A percentile compares a stretch with the other conserved stretches of the same genome.
phyloP scores from a whole-genome alignment of 2,888 invertebrate species.

The Apamea anceps region DNA sequence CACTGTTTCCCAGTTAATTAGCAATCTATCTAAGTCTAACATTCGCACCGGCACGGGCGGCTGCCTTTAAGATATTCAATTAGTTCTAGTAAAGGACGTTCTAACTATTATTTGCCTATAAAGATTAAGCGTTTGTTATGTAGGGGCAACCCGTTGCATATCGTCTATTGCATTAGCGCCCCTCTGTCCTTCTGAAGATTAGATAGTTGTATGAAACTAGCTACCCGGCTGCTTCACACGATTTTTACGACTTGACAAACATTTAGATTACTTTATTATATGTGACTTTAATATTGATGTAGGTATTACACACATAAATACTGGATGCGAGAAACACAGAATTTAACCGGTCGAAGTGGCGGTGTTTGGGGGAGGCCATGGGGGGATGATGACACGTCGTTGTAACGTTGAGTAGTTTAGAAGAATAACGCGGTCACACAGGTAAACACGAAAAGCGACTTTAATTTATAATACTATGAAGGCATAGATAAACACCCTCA shows the following conservation, averaged over 20 bases:
- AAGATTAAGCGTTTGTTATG: not conserved
- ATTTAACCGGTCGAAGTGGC: not conserved
- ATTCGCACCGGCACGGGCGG: slow-evolving; percentile 14
- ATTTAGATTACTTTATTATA: not conserved
- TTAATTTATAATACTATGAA: not conserved
- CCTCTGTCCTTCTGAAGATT: not conserved
- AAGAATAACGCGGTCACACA: not conserved
- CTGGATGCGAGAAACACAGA: not conserved
- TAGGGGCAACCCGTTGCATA: too few species aligned
- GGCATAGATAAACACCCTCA: not conserved
- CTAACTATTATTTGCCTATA: slow-evolving; percentile 13
- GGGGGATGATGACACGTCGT: too few species aligned
- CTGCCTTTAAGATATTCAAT: slow-evolving; percentile 30
- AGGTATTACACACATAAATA: not conserved
- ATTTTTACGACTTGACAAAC: not conserved
- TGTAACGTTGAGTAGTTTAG: not conserved
- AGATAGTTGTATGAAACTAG: not conserved
- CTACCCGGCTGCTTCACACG: not conserved
- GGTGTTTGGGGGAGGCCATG: not conserved
- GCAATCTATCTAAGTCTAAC: slow-evolving; percentile 63
- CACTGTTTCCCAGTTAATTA: slow-evolving; percentile 67
- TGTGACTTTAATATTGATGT: not conserved
- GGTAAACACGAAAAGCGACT: not conserved
- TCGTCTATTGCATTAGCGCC: not conserved
- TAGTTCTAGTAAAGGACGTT: slow-evolving; percentile 14